These are phyloP conservation scores for Atta cephalotes DNA, from an alignment of 1,140 invertebrate genomes.

Conservation along the genomic window DNA sequence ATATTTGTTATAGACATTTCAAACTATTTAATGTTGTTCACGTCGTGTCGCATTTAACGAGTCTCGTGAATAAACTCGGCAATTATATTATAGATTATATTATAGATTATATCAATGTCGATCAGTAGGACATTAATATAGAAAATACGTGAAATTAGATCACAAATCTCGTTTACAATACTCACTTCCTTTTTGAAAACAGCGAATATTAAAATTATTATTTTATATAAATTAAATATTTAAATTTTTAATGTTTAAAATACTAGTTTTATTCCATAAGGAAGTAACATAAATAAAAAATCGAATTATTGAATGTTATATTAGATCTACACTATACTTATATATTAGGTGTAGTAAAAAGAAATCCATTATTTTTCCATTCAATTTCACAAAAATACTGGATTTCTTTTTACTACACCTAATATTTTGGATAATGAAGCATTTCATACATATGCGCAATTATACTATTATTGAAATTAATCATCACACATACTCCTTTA, in stretches of 20 bases:
- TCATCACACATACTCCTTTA: background rate
- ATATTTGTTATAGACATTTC: background rate
- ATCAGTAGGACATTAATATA: background rate
- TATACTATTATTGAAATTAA: conserved; percentile 1
- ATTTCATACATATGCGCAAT: background rate
- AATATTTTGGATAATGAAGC: background rate
- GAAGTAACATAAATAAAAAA: background rate
- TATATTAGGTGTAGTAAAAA: background rate
- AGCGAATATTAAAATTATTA: background rate
- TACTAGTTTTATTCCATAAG: background rate
- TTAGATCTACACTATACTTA: background rate
- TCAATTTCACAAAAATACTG: too few species aligned
- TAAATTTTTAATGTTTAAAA: background rate
- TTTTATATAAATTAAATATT: background rate
- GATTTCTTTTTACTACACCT: too few species aligned
- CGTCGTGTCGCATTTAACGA: conserved; percentile 5
- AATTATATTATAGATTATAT: conserved; percentile 1
- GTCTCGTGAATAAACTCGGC: conserved; percentile 4
- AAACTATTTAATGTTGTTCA: background rate
- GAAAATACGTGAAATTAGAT: background rate
- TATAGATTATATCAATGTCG: background rate
- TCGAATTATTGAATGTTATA: conserved; percentile 12
- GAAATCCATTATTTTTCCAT: too few species aligned
- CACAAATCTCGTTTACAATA: background rate
- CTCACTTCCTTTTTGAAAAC: background rate